Base-by-base conservation (phyloP, 2,113 vertebrate genomes). In the Macquaria ambigua region DNA sequence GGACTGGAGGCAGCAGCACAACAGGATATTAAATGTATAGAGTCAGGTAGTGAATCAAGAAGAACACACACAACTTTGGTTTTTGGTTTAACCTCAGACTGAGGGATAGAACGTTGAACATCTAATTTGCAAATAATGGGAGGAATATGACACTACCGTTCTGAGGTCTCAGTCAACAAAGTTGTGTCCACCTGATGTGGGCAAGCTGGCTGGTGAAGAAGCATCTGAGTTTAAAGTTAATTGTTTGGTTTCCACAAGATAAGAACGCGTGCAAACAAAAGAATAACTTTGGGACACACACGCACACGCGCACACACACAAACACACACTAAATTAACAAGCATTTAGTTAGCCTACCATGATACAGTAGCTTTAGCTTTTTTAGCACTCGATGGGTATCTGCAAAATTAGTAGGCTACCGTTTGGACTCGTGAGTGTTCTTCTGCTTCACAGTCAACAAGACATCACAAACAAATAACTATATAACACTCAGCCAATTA, bases 281-380 rank as follows among this genome's bases (percentile, higher is more conserved):
- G 15, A 18, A 16, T 50, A 14, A 46, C 12, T 14, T 46, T 0
- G 43, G 43, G 31, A 34, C 34, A 34, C 4, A 34, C 34, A 39
- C 39, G 50, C 67, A 28, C 43, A 55, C 12, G 25, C 34, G 3
- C 34, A 39, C 39, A 34, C 34, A 34, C 4, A 34, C 34, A 39
- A 4, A 69, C 67, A 28, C 43, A 55, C 12, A 39, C 34, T 34
- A 0, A 31, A 50, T 11, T 2, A 31, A 37, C 53, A 37, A 1
- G 18, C 15, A 53, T 6, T 39, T 31, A 6, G 28, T 46, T 10
- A 62, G 2, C 73, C 25, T 81, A 86, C 78, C 78, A 53, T 25
- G 16, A 21, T 9, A 34, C 34, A 43, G n/a, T 8, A 43, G 61
- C 39, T 74, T 70, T 39, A 39, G 39, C 39, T 39, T 7, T 8